A percentile compares a stretch with the other conserved stretches of the same genome.
These are phyloP conservation scores for Halichoerus grypus DNA, from an alignment of 2,113 vertebrate species.

Conservation along the genomic window DNA sequence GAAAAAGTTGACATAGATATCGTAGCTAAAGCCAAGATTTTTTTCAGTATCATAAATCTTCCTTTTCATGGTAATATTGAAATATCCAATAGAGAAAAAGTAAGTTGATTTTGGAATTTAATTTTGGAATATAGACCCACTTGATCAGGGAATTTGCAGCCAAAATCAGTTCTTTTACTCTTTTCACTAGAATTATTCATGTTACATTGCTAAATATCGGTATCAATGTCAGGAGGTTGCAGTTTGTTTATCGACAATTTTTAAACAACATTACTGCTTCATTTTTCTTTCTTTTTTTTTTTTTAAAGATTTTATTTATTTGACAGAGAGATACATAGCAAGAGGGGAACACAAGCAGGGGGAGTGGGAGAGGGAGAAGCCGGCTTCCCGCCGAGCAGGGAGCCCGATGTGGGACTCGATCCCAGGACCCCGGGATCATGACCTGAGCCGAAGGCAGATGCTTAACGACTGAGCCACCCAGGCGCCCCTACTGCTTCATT, in stretches of 20 bases:
- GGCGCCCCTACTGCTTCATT: background rate
- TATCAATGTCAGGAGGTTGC: background rate
- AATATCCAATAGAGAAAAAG: background rate
- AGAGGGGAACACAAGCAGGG: too few species aligned
- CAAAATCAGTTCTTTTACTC: background rate
- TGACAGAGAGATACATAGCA: too few species aligned
- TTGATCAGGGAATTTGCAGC: background rate
- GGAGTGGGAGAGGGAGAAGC: too few species aligned
- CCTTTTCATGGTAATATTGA: background rate
- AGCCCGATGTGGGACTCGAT: too few species aligned
- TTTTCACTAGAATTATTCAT: background rate
- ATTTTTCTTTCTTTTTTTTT: background rate
- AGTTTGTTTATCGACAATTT: background rate
- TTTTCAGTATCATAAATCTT: background rate
- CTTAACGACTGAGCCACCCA: too few species aligned
- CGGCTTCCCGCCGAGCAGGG: too few species aligned
- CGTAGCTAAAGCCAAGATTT: background rate
- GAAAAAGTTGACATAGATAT: background rate
- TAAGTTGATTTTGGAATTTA: background rate
- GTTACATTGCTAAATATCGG: background rate
- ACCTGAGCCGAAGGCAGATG: too few species aligned
- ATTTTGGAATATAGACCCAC: background rate
- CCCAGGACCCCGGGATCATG: too few species aligned
- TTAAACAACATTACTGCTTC: background rate
- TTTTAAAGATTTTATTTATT: too few species aligned